Percentiles rank a stretch among this genome's conserved stretches.
Conservation (phyloP, 2,888 invertebrate genomes). For the Drosophila tripunctata region DNA sequence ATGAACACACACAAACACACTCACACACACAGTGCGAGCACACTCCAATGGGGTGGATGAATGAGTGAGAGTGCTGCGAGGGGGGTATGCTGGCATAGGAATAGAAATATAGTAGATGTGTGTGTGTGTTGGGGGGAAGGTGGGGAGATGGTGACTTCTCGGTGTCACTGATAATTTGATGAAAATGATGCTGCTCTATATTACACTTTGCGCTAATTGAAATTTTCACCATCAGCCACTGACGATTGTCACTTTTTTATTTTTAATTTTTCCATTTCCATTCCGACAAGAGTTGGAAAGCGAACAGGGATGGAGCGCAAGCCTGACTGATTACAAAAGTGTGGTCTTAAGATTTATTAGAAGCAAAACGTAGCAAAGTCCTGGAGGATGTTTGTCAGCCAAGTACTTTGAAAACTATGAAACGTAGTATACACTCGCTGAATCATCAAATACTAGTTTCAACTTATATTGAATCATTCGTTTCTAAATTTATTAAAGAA, state of each 20-base stretch:
- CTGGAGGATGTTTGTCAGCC: background rate
- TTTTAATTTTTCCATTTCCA: background rate
- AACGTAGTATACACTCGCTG: background rate
- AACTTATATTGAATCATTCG: too few species aligned
- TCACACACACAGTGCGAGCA: conserved; percentile 35
- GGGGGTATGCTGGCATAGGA: background rate
- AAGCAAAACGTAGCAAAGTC: background rate
- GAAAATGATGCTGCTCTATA: conserved; percentile 74
- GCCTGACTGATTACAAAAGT: background rate
- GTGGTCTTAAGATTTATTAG: background rate
- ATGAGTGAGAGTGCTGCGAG: background rate
- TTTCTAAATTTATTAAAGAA: too few species aligned
- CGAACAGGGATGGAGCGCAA: too few species aligned
- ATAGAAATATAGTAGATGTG: background rate
- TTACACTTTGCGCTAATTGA: conserved; percentile 75
- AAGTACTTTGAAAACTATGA: background rate
- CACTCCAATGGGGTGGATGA: background rate
- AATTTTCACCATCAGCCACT: conserved; percentile 68
- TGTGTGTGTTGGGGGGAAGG: background rate
- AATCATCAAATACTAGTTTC: background rate
- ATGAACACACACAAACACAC: too few species aligned
- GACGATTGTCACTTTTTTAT: conserved; percentile 4
- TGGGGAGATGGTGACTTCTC: conserved; percentile 13
- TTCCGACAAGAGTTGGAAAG: too few species aligned
- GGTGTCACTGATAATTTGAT: conserved; percentile 78